Evolutionary conservation across 2,113 vertebrate genomes (phyloP), one percentile per base, ranked within the genome.

Genomic region (Nansenia antarctica): DNA sequence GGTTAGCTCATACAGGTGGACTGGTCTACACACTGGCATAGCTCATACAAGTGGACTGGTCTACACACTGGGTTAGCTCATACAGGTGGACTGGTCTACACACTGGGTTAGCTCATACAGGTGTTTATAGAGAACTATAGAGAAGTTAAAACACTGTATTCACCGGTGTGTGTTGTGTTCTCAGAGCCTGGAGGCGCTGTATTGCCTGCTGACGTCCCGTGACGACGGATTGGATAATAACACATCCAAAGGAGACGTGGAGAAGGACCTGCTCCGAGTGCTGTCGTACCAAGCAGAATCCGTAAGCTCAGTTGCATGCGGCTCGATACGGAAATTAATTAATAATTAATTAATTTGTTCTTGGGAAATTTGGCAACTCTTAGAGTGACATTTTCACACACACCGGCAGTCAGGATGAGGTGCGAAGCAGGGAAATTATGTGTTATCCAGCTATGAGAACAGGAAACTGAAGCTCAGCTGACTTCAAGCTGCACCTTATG

Each of bases 261-360:
- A 98, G 84, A 95, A 86, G 61, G 93, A 94, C 70, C 72, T 97
- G 66, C 94, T 98, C 75, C 92, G 91, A 89, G 90, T 98, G 26
- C 84, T 96, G 62, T 95, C 94, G 75, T 96, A 89, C 76, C 95
- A 96, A 85, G 96, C 95, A 82, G 95, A 98, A 86, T 94, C 94
- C 79, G 97, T 99, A 92, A 55, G 96, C 91, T 75, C 61, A 73
- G 65, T 35, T 34, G 9, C 71, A 83, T 80, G 80, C 74, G 76
- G 73, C 71, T 77, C 81, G 55, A 83, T 85, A 88, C 82, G 74
- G 85, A 29, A n/a, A 37, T 20, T 81, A 69, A 22, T 82, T 76
- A 70, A 70, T 20, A n/a, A 20, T n/a, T 7, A n/a, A 74, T 88
- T 83, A 85, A 89, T 85, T 39, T 90, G 88, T 90, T 89, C 87